These are phyloP conservation scores for Ictalurus punctatus DNA, from an alignment of 2,113 vertebrate species.

Conservation along the genomic window DNA sequence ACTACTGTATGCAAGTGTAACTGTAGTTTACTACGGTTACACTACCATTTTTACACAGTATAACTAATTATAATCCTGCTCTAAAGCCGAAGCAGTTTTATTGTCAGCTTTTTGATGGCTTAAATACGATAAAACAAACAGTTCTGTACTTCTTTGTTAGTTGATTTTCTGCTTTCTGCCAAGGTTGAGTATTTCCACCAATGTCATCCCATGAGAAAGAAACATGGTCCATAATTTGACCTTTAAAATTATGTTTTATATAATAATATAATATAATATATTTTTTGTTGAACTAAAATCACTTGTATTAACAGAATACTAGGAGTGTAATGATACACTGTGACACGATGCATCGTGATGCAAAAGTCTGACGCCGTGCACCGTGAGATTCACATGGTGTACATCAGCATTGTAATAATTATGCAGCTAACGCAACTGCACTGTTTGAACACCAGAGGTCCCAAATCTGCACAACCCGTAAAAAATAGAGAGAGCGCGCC, in stretches of 20 bases:
- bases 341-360: neutral
- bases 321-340: neutral
- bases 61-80: neutral
- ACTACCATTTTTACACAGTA: neutral
- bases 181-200: neutral
- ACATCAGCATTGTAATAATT: neutral
- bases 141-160: neutral
- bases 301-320: neutral
- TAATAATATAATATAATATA: neutral
- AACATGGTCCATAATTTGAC: neutral
- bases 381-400: neutral
- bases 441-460: constrained; percentile 18
- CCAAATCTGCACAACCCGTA: neutral
- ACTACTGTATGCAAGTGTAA: too few species aligned
- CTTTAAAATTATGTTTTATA: neutral
- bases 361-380: neutral
- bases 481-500: neutral
- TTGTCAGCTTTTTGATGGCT: neutral
- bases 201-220: neutral
- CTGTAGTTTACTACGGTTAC: neutral
- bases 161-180: neutral
- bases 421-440: neutral
- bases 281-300: neutral
- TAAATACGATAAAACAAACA: neutral
- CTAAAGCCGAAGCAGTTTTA: neutral